Conservation (phyloP, 2,797 vertebrate species). For the Leucoraja ocellata region DNA sequence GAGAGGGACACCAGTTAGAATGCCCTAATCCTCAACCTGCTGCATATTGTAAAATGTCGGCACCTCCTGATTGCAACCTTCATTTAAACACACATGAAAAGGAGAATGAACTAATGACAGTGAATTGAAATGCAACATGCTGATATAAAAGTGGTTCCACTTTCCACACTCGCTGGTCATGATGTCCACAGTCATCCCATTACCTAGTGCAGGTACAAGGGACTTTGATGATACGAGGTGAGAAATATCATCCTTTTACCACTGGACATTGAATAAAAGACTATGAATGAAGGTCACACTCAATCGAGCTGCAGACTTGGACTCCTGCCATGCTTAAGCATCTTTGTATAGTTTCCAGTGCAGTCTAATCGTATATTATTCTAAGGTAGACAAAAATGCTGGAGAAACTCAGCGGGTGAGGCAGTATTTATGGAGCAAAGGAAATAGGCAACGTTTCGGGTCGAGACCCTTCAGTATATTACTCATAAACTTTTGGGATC, state of each 20-base stretch:
- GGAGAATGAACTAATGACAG: neutral
- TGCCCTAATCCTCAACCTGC: neutral
- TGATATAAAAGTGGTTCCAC: neutral
- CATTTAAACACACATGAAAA: neutral
- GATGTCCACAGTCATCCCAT: neutral
- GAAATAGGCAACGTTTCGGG: no score
- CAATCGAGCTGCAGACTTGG: neutral
- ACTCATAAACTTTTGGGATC: no score
- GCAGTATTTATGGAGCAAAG: no score
- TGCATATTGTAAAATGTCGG: neutral
- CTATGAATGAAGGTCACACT: neutral
- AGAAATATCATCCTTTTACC: no score
- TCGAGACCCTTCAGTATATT: no score
- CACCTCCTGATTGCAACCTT: neutral
- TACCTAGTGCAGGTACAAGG: neutral
- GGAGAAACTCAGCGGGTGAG: no score
- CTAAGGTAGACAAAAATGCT: no score
- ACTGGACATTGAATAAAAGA: no score
- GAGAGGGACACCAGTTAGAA: neutral
- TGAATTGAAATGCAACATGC: neutral
- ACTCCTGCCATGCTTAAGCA: neutral
- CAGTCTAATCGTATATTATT: no score
- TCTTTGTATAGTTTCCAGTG: neutral
- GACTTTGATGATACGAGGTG: neutral
- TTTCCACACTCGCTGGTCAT: neutral